Conservation (phyloP, 2,888 invertebrate genomes). For the Ephialtes manifestator region DNA sequence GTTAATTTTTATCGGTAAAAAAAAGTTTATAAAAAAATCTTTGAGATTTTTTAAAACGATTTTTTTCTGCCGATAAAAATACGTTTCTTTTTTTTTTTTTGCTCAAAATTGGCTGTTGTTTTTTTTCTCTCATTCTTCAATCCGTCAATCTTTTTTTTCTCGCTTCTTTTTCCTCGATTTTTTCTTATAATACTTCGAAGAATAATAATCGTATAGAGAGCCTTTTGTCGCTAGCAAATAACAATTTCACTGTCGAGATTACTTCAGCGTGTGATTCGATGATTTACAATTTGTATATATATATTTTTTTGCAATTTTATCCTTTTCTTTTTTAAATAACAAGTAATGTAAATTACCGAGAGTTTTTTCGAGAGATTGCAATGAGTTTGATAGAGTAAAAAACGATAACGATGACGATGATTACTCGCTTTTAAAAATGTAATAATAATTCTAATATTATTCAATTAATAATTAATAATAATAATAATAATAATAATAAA, state of each 20-base stretch:
- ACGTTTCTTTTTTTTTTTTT: no score
- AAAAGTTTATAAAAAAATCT: no score
- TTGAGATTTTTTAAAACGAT: no score
- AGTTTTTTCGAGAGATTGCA: conserved; percentile 37
- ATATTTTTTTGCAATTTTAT: conserved; percentile 16
- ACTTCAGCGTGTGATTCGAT: conserved; percentile 19
- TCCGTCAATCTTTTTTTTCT: conserved; percentile 20
- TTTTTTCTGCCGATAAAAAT: no score
- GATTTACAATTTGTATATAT: conserved; percentile 48
- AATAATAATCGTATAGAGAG: conserved; percentile 66
- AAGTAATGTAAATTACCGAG: conserved; percentile 52
- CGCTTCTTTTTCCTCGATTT: conserved; percentile 27
- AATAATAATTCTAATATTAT: conserved; percentile 51
- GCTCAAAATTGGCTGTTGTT: not conserved
- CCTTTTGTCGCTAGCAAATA: conserved; percentile 55
- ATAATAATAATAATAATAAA: conserved; percentile 64
- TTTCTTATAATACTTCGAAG: conserved; percentile 48
- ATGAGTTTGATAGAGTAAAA: conserved; percentile 53
- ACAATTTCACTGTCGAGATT: conserved; percentile 62
- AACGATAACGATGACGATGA: conserved; percentile 62
- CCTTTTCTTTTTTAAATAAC: conserved; percentile 43
- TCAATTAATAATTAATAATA: conserved; percentile 58
- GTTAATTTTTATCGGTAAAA: no score
- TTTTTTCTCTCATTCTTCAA: not conserved
- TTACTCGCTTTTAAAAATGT: conserved; percentile 30